Evolutionary conservation across 2,797 vertebrate genomes (phyloP).

Genomic region (Decapterus maruadsi): DNA sequence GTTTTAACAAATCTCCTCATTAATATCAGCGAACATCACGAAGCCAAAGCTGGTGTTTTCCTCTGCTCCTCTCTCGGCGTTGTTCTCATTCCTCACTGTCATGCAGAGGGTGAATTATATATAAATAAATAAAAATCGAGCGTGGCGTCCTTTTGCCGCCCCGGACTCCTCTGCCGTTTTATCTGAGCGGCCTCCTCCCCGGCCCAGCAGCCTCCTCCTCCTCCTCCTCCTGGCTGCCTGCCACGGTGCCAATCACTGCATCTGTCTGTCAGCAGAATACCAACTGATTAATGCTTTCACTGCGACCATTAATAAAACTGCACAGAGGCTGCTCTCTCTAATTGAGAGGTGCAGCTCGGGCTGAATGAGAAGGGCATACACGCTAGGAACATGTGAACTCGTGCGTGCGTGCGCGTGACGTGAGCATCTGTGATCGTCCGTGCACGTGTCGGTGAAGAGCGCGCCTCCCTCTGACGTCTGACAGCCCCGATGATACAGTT

Average conservation of each 20-base stretch:
- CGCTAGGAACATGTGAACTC: constrained; percentile 6
- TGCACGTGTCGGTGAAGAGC: neutral
- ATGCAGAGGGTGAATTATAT: constrained; percentile 1
- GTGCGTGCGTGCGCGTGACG: neutral
- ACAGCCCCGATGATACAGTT: constrained; percentile 43
- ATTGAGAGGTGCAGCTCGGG: constrained; percentile 60
- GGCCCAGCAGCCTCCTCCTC: constrained; percentile 27
- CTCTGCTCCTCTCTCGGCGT: neutral
- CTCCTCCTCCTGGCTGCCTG: constrained; percentile 51
- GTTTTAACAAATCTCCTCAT: constrained; percentile 41
- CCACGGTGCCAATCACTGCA: constrained; percentile 57
- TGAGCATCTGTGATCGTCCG: neutral
- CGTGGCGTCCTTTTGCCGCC: neutral
- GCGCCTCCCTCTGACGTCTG: constrained; percentile 15
- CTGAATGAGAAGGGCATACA: constrained; percentile 35
- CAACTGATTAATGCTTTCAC: constrained; percentile 66
- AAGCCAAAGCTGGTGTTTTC: constrained; percentile 9
- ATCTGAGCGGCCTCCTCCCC: constrained; percentile 32
- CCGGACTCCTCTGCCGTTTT: constrained; percentile 30
- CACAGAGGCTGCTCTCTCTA: constrained; percentile 46
- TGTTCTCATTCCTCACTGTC: constrained; percentile 45
- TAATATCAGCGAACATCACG: constrained; percentile 36
- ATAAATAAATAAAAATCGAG: neutral
- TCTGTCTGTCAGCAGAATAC: constrained; percentile 71
- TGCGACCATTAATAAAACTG: constrained; percentile 68